These are phyloP conservation scores for Pao palembangensis DNA, from an alignment of 2,113 vertebrate genomes.

Conservation along the genomic window DNA sequence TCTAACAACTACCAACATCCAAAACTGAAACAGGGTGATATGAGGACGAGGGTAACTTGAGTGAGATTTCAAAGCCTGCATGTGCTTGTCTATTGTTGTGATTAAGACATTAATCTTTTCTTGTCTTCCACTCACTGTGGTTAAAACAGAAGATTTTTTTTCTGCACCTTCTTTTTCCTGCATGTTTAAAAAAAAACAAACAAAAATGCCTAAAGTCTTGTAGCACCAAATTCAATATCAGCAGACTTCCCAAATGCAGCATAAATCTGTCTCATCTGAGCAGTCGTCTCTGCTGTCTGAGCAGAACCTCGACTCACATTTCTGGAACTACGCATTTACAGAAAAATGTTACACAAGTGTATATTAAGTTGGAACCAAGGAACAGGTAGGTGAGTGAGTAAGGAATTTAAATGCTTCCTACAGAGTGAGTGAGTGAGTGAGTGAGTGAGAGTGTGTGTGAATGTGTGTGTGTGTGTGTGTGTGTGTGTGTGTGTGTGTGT, in stretches of 20 bases:
- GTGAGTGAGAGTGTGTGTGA: too few relatives aligned
- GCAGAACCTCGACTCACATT: background rate
- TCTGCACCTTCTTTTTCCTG: too few relatives aligned
- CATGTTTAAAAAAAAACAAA: too few relatives aligned
- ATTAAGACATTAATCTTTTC: too few relatives aligned
- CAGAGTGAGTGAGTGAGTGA: conserved; percentile 1
- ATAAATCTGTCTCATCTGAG: too few relatives aligned
- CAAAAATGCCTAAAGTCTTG: too few relatives aligned
- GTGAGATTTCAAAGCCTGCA: background rate
- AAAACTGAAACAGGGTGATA: background rate
- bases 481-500: conserved; percentile 25
- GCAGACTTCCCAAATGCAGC: too few relatives aligned
- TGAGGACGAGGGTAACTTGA: conserved; percentile 1
- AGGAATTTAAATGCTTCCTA: conserved; percentile 38
- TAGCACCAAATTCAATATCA: too few relatives aligned
- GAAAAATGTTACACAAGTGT: background rate
- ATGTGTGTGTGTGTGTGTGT: conserved; percentile 2
- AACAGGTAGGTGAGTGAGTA: conserved; percentile 34
- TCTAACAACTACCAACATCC: conserved; percentile 2
- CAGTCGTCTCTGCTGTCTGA: background rate
- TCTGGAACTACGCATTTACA: background rate
- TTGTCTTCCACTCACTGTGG: too few relatives aligned
- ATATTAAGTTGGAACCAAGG: conserved; percentile 19
- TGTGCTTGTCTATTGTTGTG: background rate
- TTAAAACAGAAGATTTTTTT: too few relatives aligned